Percentiles rank a stretch among this genome's conserved stretches.
Conservation (phyloP, 2,888 invertebrate genomes). For the Euzetes globulus region DNA sequence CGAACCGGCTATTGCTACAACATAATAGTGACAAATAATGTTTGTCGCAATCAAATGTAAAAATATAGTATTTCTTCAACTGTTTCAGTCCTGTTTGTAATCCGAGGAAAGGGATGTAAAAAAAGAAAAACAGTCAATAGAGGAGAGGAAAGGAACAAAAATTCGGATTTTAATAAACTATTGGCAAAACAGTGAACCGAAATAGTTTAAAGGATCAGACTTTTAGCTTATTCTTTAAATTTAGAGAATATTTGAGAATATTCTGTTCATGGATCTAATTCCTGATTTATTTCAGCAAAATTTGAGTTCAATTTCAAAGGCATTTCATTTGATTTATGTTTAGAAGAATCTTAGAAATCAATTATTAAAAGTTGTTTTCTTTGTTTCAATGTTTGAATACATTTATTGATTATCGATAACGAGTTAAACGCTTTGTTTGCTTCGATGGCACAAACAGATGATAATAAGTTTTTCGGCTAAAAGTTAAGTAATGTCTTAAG, state of each 20-base stretch:
- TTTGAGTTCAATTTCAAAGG: too few species aligned
- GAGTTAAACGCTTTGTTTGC: not conserved
- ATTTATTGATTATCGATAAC: not conserved
- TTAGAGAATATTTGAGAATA: too few species aligned
- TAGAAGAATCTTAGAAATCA: too few species aligned
- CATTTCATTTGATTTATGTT: too few species aligned
- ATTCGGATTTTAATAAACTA: too few species aligned
- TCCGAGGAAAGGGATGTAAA: not conserved
- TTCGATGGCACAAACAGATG: not conserved
- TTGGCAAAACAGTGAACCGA: too few species aligned
- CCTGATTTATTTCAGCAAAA: too few species aligned
- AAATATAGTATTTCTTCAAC: not conserved
- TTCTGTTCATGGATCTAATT: too few species aligned
- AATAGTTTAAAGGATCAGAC: too few species aligned
- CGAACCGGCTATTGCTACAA: not conserved
- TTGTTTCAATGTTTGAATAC: too few species aligned
- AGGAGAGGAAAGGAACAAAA: not conserved
- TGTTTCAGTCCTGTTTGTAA: not conserved
- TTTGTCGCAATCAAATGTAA: not conserved
- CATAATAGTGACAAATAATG: conserved; percentile 18
- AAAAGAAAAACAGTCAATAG: not conserved
- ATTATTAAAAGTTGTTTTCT: too few species aligned
- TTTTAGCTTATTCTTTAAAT: too few species aligned
- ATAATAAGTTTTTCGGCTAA: not conserved
- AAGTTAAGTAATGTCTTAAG: not conserved